Evolutionary conservation across 2,113 vertebrate genomes (phyloP).

Genomic region (Tupaia chinensis): DNA sequence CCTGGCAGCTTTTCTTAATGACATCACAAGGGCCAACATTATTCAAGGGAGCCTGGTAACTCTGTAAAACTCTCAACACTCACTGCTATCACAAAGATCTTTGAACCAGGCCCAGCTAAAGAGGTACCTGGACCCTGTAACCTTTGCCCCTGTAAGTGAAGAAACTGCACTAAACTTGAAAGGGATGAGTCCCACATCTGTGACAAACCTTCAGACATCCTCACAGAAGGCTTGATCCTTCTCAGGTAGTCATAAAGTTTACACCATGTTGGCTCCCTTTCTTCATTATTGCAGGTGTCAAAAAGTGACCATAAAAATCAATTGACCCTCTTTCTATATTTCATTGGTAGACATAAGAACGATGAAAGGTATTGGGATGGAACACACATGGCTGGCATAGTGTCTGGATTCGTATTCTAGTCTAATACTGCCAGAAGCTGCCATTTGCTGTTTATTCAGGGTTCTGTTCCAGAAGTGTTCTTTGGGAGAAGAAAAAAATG

Average conservation of each 20-base stretch:
- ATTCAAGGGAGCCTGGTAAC: fast-evolving
- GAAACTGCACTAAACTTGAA: background rate
- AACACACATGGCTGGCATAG: background rate
- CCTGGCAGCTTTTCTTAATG: background rate
- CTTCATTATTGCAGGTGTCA: background rate
- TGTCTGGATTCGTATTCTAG: background rate
- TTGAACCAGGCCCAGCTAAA: background rate
- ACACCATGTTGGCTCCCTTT: background rate
- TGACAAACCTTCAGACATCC: background rate
- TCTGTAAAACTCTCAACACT: background rate
- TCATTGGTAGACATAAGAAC: background rate
- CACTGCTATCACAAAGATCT: background rate
- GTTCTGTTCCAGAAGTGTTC: background rate
- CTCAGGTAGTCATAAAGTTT: background rate
- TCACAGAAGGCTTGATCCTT: background rate
- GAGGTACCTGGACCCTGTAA: no score
- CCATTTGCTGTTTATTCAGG: background rate
- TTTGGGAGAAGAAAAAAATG: background rate
- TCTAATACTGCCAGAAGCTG: background rate
- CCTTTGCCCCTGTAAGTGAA: background rate
- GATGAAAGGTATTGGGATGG: background rate
- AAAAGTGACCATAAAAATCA: background rate
- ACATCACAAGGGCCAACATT: background rate
- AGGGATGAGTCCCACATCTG: background rate
- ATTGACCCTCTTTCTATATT: background rate